Conservation (phyloP, 2,113 vertebrate species). For the Pyrgilauda ruficollis region DNA sequence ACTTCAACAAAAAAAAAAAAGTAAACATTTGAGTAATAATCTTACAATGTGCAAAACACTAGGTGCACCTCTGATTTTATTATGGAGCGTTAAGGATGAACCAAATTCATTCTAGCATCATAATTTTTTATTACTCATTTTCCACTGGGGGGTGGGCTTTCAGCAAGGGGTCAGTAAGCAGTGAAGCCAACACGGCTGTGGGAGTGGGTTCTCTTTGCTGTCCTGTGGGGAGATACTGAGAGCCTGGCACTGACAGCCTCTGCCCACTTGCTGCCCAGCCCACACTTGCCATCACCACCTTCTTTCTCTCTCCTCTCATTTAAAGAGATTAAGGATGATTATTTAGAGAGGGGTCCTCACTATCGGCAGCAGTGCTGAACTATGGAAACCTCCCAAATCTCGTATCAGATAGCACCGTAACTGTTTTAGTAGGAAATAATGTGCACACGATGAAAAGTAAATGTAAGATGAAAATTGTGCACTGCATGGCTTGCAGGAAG, state of each 20-base stretch:
- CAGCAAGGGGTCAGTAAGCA: background rate
- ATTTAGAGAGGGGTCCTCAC: background rate
- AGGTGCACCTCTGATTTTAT: background rate
- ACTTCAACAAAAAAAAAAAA: background rate
- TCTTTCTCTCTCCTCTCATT: background rate
- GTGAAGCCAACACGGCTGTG: background rate
- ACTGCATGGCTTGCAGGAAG: background rate
- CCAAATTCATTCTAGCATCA: background rate
- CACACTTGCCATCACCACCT: background rate
- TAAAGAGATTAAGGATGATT: background rate
- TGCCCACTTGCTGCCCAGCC: fast-evolving
- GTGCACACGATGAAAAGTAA: background rate
- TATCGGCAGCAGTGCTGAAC: fast-evolving
- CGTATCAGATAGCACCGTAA: fast-evolving
- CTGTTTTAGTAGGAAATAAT: background rate
- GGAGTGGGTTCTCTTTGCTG: background rate
- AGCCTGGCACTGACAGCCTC: fast-evolving
- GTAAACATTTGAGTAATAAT: background rate
- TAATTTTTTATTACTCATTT: background rate
- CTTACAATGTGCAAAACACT: background rate
- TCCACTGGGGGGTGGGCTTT: background rate
- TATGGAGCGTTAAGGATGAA: background rate
- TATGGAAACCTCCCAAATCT: background rate
- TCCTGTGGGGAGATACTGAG: background rate
- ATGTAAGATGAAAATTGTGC: background rate